A percentile compares a stretch with the other conserved stretches of the same genome.
Conservation (phyloP, 2,113 vertebrate genomes). For the Turdus rufiventris region DNA sequence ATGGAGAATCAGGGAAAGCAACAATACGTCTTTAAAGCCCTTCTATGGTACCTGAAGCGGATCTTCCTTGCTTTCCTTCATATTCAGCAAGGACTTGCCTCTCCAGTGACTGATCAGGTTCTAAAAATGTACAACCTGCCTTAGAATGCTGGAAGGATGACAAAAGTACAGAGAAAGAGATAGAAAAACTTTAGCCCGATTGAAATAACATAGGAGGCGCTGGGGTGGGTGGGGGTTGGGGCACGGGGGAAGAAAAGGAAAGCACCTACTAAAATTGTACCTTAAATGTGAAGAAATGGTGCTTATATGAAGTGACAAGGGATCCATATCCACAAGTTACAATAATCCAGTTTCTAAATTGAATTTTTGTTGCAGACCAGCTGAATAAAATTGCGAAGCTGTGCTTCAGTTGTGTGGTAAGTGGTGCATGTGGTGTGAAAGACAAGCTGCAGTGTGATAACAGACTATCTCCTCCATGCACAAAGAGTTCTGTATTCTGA, state of each 20-base stretch:
- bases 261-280: slow-evolving; percentile 18
- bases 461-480: slow-evolving; percentile 49
- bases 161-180: neutral
- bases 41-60: neutral
- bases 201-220: neutral
- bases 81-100: neutral
- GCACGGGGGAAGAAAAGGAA: neutral
- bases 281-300: slow-evolving; percentile 21
- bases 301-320: slow-evolving; percentile 39
- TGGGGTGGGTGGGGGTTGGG: accelerated
- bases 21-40: neutral
- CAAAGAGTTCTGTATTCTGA: slow-evolving; percentile 43
- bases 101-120: neutral
- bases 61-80: neutral
- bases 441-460: slow-evolving; percentile 47
- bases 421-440: slow-evolving; percentile 39
- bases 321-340: slow-evolving; percentile 53
- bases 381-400: slow-evolving; percentile 44
- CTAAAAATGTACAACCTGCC: neutral
- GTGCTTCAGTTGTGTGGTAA: slow-evolving; percentile 50
- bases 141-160: neutral
- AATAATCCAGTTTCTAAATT: slow-evolving; percentile 51
- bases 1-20: neutral
- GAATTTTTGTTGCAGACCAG: slow-evolving; percentile 48
- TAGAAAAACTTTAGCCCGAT: slow-evolving; percentile 12